Conservation (phyloP, 2,797 vertebrate species). For the Peromyscus nudipes region DNA sequence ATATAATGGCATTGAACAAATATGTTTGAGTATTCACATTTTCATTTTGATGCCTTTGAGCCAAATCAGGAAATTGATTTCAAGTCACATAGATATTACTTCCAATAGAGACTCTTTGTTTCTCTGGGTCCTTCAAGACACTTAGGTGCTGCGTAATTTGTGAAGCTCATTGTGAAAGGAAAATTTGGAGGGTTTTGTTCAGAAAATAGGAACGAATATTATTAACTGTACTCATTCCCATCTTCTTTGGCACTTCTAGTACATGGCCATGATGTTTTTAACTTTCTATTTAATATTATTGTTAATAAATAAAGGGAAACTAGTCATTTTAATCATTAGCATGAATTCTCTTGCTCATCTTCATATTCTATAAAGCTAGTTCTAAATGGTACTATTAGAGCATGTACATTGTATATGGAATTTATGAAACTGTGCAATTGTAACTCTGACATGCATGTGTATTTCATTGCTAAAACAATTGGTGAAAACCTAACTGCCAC, state of each 20-base stretch:
- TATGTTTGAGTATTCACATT: constrained; percentile 36
- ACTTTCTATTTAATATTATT: constrained; percentile 48
- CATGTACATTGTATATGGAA: neutral
- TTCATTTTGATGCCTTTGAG: neutral
- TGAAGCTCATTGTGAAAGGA: neutral
- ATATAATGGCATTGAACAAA: neutral
- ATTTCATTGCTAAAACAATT: constrained; percentile 36
- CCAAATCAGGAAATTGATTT: constrained; percentile 33
- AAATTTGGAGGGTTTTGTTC: neutral
- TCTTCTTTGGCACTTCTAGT: neutral
- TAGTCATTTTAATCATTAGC: neutral
- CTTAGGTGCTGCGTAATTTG: neutral
- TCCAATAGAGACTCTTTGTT: neutral
- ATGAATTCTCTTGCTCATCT: neutral
- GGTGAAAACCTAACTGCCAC: neutral
- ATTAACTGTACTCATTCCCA: neutral
- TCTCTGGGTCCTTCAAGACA: neutral
- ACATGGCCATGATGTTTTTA: neutral
- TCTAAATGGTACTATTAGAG: constrained; percentile 1
- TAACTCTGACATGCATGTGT: neutral
- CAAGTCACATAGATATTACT: constrained; percentile 10
- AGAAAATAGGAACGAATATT: neutral
- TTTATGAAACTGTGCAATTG: neutral
- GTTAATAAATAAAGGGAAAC: constrained; percentile 31
- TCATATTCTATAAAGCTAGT: neutral